These are phyloP conservation scores for Rostratula benghalensis DNA, from an alignment of 2,113 vertebrate genomes.

Conservation along the genomic window DNA sequence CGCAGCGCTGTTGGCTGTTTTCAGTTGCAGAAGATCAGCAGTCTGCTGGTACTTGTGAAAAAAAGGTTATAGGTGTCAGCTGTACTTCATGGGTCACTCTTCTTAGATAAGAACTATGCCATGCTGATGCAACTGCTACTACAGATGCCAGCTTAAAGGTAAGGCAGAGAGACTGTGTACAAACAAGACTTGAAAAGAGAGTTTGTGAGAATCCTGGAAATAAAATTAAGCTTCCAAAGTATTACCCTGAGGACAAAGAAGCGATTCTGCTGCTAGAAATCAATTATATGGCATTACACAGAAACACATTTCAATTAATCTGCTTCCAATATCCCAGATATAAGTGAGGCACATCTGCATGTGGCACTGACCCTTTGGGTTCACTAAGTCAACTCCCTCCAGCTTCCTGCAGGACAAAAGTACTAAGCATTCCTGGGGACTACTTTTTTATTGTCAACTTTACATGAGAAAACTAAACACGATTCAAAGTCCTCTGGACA, in stretches of 20 bases:
- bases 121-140: rapidly evolving
- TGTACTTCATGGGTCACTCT: not conserved
- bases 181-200: not conserved
- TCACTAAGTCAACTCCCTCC: not conserved
- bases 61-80: not conserved
- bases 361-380: not conserved
- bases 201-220: not conserved
- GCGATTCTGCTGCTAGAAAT: not conserved
- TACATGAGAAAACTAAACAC: not conserved
- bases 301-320: constrained; percentile 15
- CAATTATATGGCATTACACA: not conserved
- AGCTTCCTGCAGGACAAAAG: not conserved
- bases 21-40: not conserved
- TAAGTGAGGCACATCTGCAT: not conserved
- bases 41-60: not conserved
- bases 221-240: not conserved
- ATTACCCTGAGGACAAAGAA: not conserved
- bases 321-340: not conserved
- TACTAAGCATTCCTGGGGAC: not conserved
- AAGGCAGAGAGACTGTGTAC: not conserved
- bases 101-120: not conserved
- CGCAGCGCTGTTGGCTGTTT: not conserved
- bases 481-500: not conserved
- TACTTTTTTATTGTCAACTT: not conserved
- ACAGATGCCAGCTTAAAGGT: not conserved